Evolutionary conservation across 2,888 invertebrate species (phyloP).

Genomic region (Drosophila leonis): DNA sequence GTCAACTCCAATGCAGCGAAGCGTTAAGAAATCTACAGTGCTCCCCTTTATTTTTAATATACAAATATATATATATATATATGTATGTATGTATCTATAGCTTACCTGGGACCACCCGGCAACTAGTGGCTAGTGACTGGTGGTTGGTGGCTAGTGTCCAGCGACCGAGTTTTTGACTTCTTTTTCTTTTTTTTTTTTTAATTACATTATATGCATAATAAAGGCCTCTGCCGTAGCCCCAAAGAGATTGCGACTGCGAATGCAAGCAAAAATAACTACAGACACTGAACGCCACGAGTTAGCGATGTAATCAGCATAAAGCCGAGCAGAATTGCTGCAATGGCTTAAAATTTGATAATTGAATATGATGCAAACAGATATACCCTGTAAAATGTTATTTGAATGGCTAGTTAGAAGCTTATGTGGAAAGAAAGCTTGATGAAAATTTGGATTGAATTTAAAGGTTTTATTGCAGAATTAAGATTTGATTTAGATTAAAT

Average conservation of each 20-base stretch:
- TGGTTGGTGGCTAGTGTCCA: slow-evolving; percentile 27
- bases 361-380: neutral
- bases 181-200: slow-evolving; percentile 58
- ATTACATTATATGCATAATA: slow-evolving; percentile 80
- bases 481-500: too few species aligned
- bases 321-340: slow-evolving; percentile 9
- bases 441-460: neutral
- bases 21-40: slow-evolving; percentile 16
- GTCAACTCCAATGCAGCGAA: slow-evolving; percentile 23
- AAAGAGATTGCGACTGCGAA: slow-evolving; percentile 53
- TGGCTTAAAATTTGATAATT: neutral
- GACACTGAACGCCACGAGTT: slow-evolving; percentile 54
- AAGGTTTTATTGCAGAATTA: too few species aligned
- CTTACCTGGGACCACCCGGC: slow-evolving; percentile 66
- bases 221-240: slow-evolving; percentile 45
- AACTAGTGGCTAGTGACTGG: slow-evolving; percentile 1
- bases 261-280: slow-evolving; percentile 69
- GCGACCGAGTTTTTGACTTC: slow-evolving; percentile 16
- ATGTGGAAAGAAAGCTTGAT: neutral
- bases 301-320: slow-evolving; percentile 72
- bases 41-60: neutral
- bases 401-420: neutral
- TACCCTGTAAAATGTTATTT: slow-evolving; percentile 23
- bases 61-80: neutral
- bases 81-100: slow-evolving; percentile 12